These are phyloP conservation scores for Metopia argyrocephala DNA, from an alignment of 2,888 invertebrate species.

Conservation along the genomic window DNA sequence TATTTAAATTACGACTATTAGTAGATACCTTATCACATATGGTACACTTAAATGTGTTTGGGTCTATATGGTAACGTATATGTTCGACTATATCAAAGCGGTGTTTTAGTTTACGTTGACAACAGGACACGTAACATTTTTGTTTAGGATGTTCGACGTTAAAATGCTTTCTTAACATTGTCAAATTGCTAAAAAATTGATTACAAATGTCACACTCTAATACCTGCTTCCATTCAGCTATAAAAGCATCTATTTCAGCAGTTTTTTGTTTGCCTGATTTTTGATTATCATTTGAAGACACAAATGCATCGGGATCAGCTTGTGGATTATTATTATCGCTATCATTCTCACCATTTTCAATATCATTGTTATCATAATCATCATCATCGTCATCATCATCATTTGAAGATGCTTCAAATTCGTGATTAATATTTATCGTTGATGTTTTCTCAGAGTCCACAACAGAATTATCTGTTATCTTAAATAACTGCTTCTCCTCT, in stretches of 20 bases:
- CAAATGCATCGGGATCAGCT: constrained; percentile 41
- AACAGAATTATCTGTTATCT: neutral
- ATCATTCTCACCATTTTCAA: constrained; percentile 16
- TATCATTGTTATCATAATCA: constrained; percentile 2
- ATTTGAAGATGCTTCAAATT: constrained; percentile 31
- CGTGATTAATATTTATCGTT: constrained; percentile 10
- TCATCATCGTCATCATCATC: constrained; percentile 44
- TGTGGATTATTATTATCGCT: constrained; percentile 42
- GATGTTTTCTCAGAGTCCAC: neutral
- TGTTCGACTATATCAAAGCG: constrained; percentile 68
- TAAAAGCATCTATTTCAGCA: constrained; percentile 58
- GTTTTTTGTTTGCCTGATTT: constrained; percentile 51
- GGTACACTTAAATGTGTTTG: constrained; percentile 66
- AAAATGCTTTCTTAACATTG: constrained; percentile 64
- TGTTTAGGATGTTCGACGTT: constrained; percentile 61
- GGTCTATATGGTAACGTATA: constrained; percentile 66
- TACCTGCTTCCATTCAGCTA: constrained; percentile 61
- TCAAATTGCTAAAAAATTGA: constrained; percentile 54
- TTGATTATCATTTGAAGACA: constrained; percentile 44
- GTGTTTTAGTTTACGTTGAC: constrained; percentile 66
- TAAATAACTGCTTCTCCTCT: neutral
- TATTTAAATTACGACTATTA: constrained; percentile 61
- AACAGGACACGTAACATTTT: constrained; percentile 66
- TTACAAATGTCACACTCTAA: constrained; percentile 66
- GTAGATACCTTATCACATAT: constrained; percentile 64